Evolutionary conservation across 2,113 vertebrate genomes (phyloP), one percentile per base, ranked within the genome.

Genomic region (Dissostichus mawsoni): DNA sequence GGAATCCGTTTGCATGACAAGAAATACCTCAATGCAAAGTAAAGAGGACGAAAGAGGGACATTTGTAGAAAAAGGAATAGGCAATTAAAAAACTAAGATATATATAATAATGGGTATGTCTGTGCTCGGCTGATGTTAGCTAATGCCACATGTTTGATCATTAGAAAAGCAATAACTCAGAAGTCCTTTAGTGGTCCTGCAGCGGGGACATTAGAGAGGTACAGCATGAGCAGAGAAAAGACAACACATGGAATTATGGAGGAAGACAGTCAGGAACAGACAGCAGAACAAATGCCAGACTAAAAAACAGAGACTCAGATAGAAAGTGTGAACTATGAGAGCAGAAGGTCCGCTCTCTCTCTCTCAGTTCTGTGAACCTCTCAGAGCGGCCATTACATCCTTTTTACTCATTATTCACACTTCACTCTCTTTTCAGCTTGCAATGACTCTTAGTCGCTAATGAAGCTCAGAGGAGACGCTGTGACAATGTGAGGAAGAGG

Each of bases 371-470:
- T 69, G 78, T 66, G 64, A 83, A 87, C 66, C 72, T 45, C 69
- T 74, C 58, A 16, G 58, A 76, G 62, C 36, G 79, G 74, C 69
- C 87, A 85, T 91, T 90, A 91, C 85, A 82, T 74, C 80, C 71
- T 48, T 87, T 85, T 84, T 76, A 48, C 76, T 83, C 69, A 36
- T 48, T 57, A 65, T 88, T 78, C 57, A 80, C 82, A 71, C 82
- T 23, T 58, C 1, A 2, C 41, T 63, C 50, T 82, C 75, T 41
- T 45, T 78, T 47, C 81, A 68, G 71, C 50, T 20, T 25, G 50
- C 50, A 29, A 69, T 6, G n/a, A 50, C 82, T 76, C 57, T 77
- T 66, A 73, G 69, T 61, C 72, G 84, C 74, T 87, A 88, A 92
- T 85, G 89, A 83, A n/a, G 64, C 62, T 61, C 74, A 4, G 69